Evolutionary conservation across 2,888 invertebrate species (phyloP), one percentile per base, ranked within the genome.

Genomic region (Odontocolon sp.): DNA sequence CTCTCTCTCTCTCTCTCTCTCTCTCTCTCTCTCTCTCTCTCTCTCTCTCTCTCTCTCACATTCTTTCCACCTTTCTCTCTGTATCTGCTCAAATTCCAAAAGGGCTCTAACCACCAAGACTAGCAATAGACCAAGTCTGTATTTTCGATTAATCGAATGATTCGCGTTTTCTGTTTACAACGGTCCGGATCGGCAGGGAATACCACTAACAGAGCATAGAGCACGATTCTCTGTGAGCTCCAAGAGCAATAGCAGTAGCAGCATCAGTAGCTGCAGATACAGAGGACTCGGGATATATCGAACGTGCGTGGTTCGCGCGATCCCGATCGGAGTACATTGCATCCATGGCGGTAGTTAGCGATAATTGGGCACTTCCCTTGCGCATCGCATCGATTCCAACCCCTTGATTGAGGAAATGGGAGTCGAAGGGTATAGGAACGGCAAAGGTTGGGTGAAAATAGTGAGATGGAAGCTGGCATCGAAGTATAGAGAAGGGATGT

Each of bases 331-430:
- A 82, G 79, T 85, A 84, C 83, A 85, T 85, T 84, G 85, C 86
- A 83, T 84, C 82, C 82, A 79, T 80, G 81, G 82, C 82, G 84
- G 86, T 85, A 84, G 86, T 87, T 88, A 86, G 84, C 84, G 87
- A 87, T 88, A 88, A 88, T 88, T 88, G 87, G 88, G 84, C 85
- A 87, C 88, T 87, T 87, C 88, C 87, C 85, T 87, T 84, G 85
- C 84, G 82, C 86, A 84, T 86, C 87, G 81, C 84, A 86, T 87
- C 84, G 88, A 85, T 85, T 86, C 82, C 83, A 80, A 78, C 84
- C 83, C 80, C 82, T 81, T 87, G 86, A 87, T 87, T 87, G 87
- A 87, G 87, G 88, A 87, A 88, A 87, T 85, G 83, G 86, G 83
- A 82, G 84, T 81, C 83, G 82, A 82, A 78, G 64, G 63, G 63